phyloP scores from a whole-genome alignment of 2,113 vertebrate species.

The Lethenteron camtschaticum region DNA sequence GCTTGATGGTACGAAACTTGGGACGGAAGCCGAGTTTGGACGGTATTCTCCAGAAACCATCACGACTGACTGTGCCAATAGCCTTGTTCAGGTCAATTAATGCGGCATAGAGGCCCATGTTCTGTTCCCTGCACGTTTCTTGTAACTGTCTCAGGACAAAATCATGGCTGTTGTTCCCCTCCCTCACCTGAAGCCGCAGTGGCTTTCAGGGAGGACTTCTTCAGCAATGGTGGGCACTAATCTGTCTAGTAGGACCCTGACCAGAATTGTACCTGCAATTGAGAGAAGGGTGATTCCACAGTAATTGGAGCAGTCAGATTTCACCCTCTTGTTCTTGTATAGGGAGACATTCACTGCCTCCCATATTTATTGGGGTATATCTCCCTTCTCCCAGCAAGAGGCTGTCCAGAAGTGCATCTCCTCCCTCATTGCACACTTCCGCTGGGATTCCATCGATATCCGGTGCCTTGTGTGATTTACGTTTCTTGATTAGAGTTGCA shows the following conservation, averaged over 20 bases:
- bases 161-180: background rate
- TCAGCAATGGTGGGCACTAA: too few relatives aligned
- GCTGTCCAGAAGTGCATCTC: background rate
- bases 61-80: background rate
- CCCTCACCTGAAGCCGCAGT: background rate
- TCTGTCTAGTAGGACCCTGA: background rate
- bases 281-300: background rate
- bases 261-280: background rate
- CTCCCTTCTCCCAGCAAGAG: background rate
- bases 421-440: background rate
- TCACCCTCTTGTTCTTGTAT: background rate
- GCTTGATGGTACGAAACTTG: background rate
- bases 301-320: constrained; percentile 1
- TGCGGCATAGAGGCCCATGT: background rate
- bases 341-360: background rate
- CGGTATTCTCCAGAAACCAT: background rate
- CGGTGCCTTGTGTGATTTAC: background rate
- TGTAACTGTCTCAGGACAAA: background rate
- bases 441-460: background rate
- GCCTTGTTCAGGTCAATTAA: constrained; percentile 1
- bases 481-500: background rate
- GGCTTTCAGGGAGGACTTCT: background rate
- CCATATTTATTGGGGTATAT: background rate
- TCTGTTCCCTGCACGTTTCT: background rate
- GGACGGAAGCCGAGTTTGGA: background rate